Evolutionary conservation across 2,113 vertebrate genomes (phyloP).

Genomic region (Entelurus aequoreus): DNA sequence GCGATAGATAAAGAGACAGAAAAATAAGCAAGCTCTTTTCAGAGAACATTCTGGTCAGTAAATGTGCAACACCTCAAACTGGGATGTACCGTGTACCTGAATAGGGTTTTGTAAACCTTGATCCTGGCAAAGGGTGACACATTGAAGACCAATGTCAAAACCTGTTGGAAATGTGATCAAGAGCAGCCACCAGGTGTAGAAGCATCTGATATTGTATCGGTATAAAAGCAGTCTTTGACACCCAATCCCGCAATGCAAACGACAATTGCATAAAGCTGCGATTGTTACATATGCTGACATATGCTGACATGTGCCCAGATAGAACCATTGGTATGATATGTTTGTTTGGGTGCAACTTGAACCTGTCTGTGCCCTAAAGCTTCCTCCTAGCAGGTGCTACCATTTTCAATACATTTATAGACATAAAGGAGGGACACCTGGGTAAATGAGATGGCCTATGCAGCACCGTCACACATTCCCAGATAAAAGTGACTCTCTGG

Average conservation of each 20-base stretch:
- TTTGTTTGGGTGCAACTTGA: constrained; percentile 65
- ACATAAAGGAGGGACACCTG: constrained; percentile 53
- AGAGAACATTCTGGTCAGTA: constrained; percentile 29
- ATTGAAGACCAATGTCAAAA: constrained; percentile 49
- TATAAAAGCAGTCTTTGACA: constrained; percentile 54
- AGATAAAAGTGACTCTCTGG: constrained; percentile 50
- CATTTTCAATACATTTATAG: constrained; percentile 7
- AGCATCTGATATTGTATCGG: constrained; percentile 29
- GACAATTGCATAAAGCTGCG: constrained; percentile 40
- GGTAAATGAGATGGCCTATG: constrained; percentile 44
- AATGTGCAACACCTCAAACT: constrained; percentile 25
- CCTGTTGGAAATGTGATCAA: constrained; percentile 42
- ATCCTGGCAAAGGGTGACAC: constrained; percentile 39
- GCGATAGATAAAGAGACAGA: constrained; percentile 24
- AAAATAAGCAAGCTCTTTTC: constrained; percentile 15
- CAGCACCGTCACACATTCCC: constrained; percentile 40
- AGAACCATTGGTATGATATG: constrained; percentile 37
- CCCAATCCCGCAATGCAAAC: constrained; percentile 51
- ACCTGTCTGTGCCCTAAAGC: constrained; percentile 54
- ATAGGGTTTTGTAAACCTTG: constrained; percentile 42
- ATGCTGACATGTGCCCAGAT: constrained; percentile 2
- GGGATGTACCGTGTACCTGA: constrained; percentile 29
- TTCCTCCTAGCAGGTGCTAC: constrained; percentile 47
- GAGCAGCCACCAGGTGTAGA: constrained; percentile 51
- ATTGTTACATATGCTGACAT: constrained; percentile 26